These are phyloP conservation scores for Peromyscus maniculatus DNA, from an alignment of 2,113 vertebrate species.

Conservation along the genomic window DNA sequence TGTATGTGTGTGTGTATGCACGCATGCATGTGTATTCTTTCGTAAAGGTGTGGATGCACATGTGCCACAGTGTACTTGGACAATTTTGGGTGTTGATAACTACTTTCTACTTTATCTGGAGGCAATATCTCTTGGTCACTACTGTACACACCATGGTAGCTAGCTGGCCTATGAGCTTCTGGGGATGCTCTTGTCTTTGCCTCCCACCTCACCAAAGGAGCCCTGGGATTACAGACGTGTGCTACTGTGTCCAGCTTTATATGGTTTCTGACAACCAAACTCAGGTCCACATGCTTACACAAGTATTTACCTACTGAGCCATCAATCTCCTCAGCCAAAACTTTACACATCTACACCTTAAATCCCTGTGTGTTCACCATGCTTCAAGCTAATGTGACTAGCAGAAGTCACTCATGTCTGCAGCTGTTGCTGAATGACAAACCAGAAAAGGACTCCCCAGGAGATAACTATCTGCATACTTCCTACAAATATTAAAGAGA, in stretches of 20 bases:
- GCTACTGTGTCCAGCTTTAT: too few species aligned
- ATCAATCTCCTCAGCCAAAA: too few species aligned
- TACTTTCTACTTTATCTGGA: neutral
- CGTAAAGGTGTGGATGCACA: neutral
- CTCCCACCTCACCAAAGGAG: neutral
- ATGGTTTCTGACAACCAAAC: neutral
- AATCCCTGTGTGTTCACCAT: neutral
- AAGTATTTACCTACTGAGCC: neutral
- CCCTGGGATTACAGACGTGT: too few species aligned
- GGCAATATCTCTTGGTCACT: neutral
- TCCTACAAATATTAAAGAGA: conserved; percentile 6
- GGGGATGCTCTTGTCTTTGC: neutral
- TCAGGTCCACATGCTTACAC: neutral
- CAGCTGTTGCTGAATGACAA: neutral
- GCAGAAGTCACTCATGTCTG: neutral
- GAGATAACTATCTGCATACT: neutral
- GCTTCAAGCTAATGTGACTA: neutral
- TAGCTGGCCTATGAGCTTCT: neutral
- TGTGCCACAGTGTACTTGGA: neutral
- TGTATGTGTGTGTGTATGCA: neutral
- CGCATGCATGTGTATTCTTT: neutral
- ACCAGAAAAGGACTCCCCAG: neutral
- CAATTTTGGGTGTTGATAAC: neutral
- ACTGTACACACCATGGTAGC: neutral
- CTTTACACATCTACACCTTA: neutral